Base-by-base conservation (phyloP, 2,113 vertebrate genomes). In the Epinephelus fuscoguttatus region DNA sequence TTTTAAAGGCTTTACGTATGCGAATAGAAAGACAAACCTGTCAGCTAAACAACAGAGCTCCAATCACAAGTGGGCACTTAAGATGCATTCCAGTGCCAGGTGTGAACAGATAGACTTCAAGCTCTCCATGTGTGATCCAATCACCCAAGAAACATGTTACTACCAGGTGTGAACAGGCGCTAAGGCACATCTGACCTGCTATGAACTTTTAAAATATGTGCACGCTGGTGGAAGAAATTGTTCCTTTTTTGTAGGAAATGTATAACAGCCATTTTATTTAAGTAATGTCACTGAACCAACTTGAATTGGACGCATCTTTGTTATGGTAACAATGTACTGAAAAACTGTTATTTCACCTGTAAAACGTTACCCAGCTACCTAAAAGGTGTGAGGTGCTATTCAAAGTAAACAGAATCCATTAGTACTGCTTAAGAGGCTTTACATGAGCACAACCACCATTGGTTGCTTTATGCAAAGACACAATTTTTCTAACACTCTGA, bases 251-350 rank as follows among this genome's bases (percentile, higher is more conserved):
- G 49, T 63, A 47, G 25, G 45, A 53, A 62, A 56, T 50, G 21
- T 8, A 45, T 30, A 17, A 83, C 15, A 42, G 19, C 25, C 27
- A 70, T 60, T 5, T 19, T 30, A 59, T 49, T 70, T 78, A 60
- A 70, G 21, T 60, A 2, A 70, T 64, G 21, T 25, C 15, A 56
- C 21, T 49, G 56, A 74, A 47, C 33, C 37, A 37, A 68, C 75
- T 61, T 78, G 14, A 80, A 70, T 64, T 66, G 17, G 77, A 80
- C 63, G 50, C 52, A 57, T 70, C 11, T 74, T 71, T 79, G 40
- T 25, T 55, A 14, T 55, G 64, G 40, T 52, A 59, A 61, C 18
- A 23, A 37, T 50, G 7, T 69, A 13, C 40, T 63, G 47, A 72
- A 40, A 21, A 49, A n/a, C 27, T 70, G 53, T 55, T 49, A 37